Evolutionary conservation across 2,113 vertebrate genomes (phyloP), one percentile per base, ranked within the genome.

Genomic region (Daphoenositta chrysoptera): DNA sequence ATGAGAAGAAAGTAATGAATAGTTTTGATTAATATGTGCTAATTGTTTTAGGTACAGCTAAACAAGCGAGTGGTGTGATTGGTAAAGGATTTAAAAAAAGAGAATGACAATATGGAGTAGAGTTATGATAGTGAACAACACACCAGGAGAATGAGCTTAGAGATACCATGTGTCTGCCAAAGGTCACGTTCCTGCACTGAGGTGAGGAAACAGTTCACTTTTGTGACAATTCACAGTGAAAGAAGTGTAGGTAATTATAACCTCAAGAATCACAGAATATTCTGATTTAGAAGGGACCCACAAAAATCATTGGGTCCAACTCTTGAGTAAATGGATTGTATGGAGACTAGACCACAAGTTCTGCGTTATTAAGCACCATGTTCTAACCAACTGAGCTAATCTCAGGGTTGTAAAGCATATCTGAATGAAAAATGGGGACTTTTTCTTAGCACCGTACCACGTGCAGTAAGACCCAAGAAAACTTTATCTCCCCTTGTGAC

Each of bases 101-200:
- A 27, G 5, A 65, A 83, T 8, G 17, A 10, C 1, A 1, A 3
- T 24, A 10, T 1, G 2, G n/a, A 19, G 21, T 8, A 18, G 30
- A 42, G 40, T 22, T 22, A 31, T 5, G 39, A 22, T 3, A 7
- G 10, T 6, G 45, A 50, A 45, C 22, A 50, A 45, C 22, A 31
- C 39, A 20, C 23, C 15, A 9, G 26, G 47, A 61, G 19, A 71
- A 57, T 22, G 10, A 83, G 15, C 7, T 50, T 11, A 40, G 53
- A 16, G n/a, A 12, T 10, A 11, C 6, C 4, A 2, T 3, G 10
- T 56, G 9, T 20, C 50, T 27, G 20, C 13, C 28, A n/a, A 47
- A 22, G 27, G 24, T 15, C 6, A 2, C 2, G 0, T 22, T 28
- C 4, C 0, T 9, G 31, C 0, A 1, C 22, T 7, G 6, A 22